Evolutionary conservation across 92 coral and sea anemone genomes (phyloP).

Genomic region (Desmophyllum pertusum): DNA sequence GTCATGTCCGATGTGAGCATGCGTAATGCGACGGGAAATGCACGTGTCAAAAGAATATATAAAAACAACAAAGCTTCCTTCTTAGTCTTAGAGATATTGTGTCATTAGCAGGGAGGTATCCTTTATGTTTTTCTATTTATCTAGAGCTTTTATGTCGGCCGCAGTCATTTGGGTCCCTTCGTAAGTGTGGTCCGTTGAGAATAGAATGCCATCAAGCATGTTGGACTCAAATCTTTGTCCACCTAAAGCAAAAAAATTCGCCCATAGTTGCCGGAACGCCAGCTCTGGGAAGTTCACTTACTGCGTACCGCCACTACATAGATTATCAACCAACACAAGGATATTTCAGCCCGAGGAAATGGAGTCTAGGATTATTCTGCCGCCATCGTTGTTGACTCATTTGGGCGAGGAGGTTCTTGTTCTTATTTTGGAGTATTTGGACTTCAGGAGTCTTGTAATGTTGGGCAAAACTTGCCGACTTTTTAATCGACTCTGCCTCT

Average conservation of each 20-base stretch:
- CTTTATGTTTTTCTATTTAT: constrained; percentile 92
- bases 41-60: constrained; percentile 99
- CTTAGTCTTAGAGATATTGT: constrained; percentile 99
- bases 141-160: constrained; percentile 90
- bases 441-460: constrained; percentile 95
- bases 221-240: constrained; percentile 90
- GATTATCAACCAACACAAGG: constrained; percentile 89
- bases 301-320: constrained; percentile 85
- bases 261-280: constrained; percentile 58
- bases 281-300: constrained; percentile 59
- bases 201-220: constrained; percentile 77
- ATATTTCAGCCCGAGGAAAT: constrained; percentile 96
- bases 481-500: constrained; percentile 97
- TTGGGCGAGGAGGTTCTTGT: constrained; percentile 99
- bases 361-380: constrained; percentile 88
- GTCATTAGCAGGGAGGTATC: constrained; percentile 93
- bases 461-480: constrained; percentile 98
- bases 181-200: constrained; percentile 65
- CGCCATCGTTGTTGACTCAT: constrained; percentile 91
- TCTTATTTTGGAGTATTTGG: constrained; percentile 97
- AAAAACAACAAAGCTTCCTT: constrained; percentile 99
- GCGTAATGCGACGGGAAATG: constrained; percentile 99
- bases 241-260: constrained; percentile 85
- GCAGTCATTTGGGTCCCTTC: constrained; percentile 74
- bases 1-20: constrained; percentile 87